Conservation (phyloP, 1,140 invertebrate species). For the Radopholus similis region DNA sequence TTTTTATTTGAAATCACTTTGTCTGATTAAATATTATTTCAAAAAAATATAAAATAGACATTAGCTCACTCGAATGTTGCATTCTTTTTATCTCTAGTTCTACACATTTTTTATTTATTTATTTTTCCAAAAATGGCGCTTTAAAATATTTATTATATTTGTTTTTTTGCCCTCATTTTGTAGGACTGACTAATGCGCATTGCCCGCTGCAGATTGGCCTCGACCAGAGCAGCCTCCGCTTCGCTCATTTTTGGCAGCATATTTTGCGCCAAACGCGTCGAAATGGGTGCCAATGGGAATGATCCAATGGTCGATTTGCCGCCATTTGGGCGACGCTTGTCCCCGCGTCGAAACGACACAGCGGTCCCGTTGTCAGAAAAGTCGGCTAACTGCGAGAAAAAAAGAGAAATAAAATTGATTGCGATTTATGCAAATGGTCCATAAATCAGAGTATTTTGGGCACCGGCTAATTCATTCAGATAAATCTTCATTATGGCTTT, state of each 20-base stretch:
- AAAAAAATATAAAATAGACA: neutral
- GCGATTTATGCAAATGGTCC: neutral
- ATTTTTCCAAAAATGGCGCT: neutral
- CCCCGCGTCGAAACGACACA: neutral
- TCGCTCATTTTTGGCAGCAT: neutral
- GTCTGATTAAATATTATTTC: neutral
- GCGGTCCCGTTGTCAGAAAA: neutral
- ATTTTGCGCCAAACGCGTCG: neutral
- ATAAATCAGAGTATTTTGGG: too few species aligned
- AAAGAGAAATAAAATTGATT: neutral
- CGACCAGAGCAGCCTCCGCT: neutral
- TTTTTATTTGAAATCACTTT: neutral
- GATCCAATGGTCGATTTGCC: too few species aligned
- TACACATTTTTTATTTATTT: neutral
- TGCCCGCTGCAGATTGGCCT: conserved; percentile 12
- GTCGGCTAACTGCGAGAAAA: neutral
- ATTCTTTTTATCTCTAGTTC: neutral
- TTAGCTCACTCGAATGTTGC: neutral
- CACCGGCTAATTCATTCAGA: too few species aligned
- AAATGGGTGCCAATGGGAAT: too few species aligned
- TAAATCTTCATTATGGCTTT: too few species aligned
- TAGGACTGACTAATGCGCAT: neutral
- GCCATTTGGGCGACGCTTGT: neutral
- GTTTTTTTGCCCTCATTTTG: too few species aligned
- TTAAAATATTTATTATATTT: neutral